phyloP scores from a whole-genome alignment of 1,140 invertebrate species.

The Ectropis grisescens region DNA sequence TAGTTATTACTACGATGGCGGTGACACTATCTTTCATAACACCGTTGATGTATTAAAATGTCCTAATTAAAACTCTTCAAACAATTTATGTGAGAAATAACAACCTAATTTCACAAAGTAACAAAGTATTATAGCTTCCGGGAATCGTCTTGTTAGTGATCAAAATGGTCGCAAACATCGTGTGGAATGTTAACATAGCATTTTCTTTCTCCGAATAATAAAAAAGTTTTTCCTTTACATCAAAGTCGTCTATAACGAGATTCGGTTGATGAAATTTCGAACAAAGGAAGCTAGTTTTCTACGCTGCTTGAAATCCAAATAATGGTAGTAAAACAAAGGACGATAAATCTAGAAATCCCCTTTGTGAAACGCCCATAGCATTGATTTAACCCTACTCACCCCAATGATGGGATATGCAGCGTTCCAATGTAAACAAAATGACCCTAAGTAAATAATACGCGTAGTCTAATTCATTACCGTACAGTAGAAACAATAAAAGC shows the following conservation, averaged over 20 bases:
- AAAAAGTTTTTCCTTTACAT: slow-evolving; percentile 42
- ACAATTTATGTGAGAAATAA: slow-evolving; percentile 37
- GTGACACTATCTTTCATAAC: no score
- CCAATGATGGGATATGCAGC: slow-evolving; percentile 30
- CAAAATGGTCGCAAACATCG: slow-evolving; percentile 35
- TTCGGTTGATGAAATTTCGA: slow-evolving; percentile 20
- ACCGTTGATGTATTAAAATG: slow-evolving; percentile 5
- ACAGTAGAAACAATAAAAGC: slow-evolving; percentile 46
- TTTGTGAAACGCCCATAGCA: slow-evolving; percentile 34
- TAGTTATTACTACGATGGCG: no score
- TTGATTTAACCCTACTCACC: slow-evolving; percentile 52
- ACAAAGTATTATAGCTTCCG: slow-evolving; percentile 49
- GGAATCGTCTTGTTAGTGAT: slow-evolving; percentile 47
- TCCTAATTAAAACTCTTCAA: slow-evolving; percentile 20
- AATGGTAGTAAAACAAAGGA: slow-evolving; percentile 23
- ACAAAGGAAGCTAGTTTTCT: slow-evolving; percentile 23
- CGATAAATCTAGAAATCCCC: slow-evolving; percentile 48
- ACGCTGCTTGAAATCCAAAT: slow-evolving; percentile 13
- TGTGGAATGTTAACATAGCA: slow-evolving; percentile 42
- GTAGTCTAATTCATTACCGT: slow-evolving; percentile 57
- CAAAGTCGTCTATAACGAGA: slow-evolving; percentile 42
- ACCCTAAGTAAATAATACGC: slow-evolving; percentile 49
- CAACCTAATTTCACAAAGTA: slow-evolving; percentile 37
- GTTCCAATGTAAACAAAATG: slow-evolving; percentile 46
- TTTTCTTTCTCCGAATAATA: slow-evolving; percentile 27